Evolutionary conservation across 2,888 invertebrate genomes (phyloP), one percentile per base, ranked within the genome.

Genomic region (Meta bourneti): DNA sequence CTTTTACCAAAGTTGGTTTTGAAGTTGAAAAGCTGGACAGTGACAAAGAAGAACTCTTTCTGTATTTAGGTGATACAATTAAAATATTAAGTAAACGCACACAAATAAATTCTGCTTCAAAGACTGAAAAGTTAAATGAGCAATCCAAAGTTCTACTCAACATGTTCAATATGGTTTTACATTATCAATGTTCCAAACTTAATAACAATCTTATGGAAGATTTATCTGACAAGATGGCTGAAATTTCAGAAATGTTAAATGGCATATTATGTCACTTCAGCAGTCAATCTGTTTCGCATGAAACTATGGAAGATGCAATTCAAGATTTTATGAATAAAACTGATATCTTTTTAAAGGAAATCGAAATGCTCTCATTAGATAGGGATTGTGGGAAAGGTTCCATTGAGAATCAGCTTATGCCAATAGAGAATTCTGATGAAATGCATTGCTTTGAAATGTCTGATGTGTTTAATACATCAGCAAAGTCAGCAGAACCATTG

Each of bases 291-390:
- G 7, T 6, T 1, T 83, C 54, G 1, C 8, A 20, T 7, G 83
- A 83, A 52, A 69, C 9, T 19, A 69, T 48, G 16, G 54, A 54
- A 34, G 54, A 74, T 54, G 11, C 54, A 7, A 77, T 69, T 16
- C 69, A 85, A 69, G 19, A 77, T 49, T 85, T 85, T 54, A 85
- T 77, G n/a, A 77, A 48, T 69, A 49, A 61, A 69, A 77, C 77
- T 69, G 77, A 85, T 61, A 16, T n/a, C 48, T 7, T 85, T 16
- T 77, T 85, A 19, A 75, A 77, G 7, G 85, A 85, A 85, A 69
- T 85, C 16, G 85, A 77, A 48, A 77, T 69, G 75, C 19, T 9
- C 52, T 83, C 72, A n/a, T 51, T 83, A 13, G 83, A 77, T 69
- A 11, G 6, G 61, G 78, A 52, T 71, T 19, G 16, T n/a, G 52